Evolutionary conservation across 2,888 invertebrate genomes (phyloP), one percentile per base, ranked within the genome.

Genomic region (Pemphredon lugubris): DNA sequence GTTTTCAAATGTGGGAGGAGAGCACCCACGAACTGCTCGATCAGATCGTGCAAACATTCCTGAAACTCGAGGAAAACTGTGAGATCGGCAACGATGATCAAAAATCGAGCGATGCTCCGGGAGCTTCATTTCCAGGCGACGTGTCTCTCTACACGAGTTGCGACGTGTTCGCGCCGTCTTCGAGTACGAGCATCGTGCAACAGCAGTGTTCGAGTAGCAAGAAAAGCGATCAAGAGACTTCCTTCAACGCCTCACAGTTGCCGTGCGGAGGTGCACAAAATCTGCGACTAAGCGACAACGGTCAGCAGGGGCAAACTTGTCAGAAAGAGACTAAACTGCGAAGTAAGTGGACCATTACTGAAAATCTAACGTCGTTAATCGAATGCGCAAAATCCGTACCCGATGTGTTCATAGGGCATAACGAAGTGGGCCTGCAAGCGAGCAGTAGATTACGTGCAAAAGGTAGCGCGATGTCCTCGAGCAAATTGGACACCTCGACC

Each of bases 271-370:
- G 20, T 11, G 26, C 42, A 0, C 70, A 45, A 2, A 54, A 26
- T 14, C 39, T 60, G 13, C 70, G 40, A 7, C 32, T 32, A n/a
- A 63, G 20, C 57, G 74, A 63, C 34, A 58, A 40, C n/a, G 32
- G 30, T 50, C 67, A 59, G 37, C 65, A 54, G 26, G 57, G 58
- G 37, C 80, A 65, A 34, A 59, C 69, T 0, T 58, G 48, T n/a
- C 75, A 77, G n/a, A 88, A 84, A 20, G 88, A 87, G 18, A 84
- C 84, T 1, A 88, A 88, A 55, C 61, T 83, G 1, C 77, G 86
- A 20, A 86, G 86, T 54, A 88, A 86, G 63, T 88, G 88, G 88
- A 88, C 88, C 0, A 82, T 88, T 23, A 84, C 84, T 0, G 88
- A 88, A 53, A 87, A 83, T 54, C 45, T 77, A 16, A 72, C 75